Evolutionary conservation across 2,113 vertebrate species (phyloP).

Genomic region (Seriola aureovittata): DNA sequence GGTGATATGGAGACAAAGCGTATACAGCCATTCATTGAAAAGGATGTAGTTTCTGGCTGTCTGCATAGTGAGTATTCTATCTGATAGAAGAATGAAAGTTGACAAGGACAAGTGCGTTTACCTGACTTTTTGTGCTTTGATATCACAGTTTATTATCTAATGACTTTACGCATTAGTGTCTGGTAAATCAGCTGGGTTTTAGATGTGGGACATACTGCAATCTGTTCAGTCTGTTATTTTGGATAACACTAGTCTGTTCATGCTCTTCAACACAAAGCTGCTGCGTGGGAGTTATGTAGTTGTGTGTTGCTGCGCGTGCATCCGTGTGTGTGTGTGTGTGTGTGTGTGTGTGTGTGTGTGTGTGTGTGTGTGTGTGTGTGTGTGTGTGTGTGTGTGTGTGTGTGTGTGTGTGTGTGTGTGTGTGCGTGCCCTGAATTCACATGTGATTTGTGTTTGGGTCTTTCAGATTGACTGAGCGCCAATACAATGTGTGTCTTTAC

Average conservation of each 20-base stretch:
- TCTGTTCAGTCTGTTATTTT: conserved; percentile 58
- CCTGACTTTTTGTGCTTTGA: neutral
- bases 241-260: conserved; percentile 45
- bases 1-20: conserved; percentile 22
- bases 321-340: too few species aligned
- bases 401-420: neutral
- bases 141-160: conserved; percentile 28
- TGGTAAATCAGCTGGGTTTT: conserved; percentile 12
- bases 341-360: neutral
- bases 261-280: conserved; percentile 56
- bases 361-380: too few species aligned
- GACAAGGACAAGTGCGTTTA: neutral
- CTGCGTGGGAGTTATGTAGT: conserved; percentile 64
- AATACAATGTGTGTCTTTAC: conserved; percentile 34
- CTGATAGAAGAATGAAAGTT: neutral
- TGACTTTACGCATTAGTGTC: conserved; percentile 9
- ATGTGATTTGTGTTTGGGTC: conserved; percentile 46
- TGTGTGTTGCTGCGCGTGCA: neutral
- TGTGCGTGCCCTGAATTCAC: conserved; percentile 16
- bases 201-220: conserved; percentile 35
- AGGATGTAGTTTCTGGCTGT: neutral
- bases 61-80: neutral
- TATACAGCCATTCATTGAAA: conserved; percentile 18
- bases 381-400: neutral
- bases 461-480: conserved; percentile 50